Conservation (phyloP, 1,140 invertebrate genomes). For the Temnothorax curvispinosus region DNA sequence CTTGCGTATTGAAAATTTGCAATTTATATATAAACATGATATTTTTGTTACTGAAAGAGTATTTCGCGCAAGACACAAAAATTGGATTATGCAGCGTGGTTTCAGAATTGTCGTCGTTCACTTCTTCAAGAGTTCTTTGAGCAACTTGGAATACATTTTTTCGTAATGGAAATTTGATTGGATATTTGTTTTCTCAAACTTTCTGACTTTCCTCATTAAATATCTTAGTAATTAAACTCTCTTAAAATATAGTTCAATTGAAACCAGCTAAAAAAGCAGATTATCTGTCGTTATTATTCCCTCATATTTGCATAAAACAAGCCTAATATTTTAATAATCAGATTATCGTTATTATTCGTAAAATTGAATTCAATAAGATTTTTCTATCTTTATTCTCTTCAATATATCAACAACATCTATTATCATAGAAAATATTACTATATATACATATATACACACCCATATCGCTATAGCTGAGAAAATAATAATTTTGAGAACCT, state of each 20-base stretch:
- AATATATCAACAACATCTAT: background rate
- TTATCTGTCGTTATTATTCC: too few relatives aligned
- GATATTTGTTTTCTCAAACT: conserved; percentile 40
- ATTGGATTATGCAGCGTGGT: conserved; percentile 4
- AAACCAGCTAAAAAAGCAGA: background rate
- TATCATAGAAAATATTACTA: background rate
- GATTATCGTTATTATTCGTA: background rate
- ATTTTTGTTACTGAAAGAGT: background rate
- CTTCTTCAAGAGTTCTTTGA: background rate
- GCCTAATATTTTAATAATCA: background rate
- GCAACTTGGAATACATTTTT: conserved; percentile 2
- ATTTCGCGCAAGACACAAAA: background rate
- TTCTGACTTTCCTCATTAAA: conserved; percentile 42
- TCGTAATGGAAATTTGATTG: conserved; percentile 43
- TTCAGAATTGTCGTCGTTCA: conserved; percentile 23
- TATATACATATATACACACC: background rate
- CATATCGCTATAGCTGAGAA: background rate
- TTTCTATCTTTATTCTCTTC: background rate
- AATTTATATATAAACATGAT: background rate
- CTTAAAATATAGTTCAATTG: conserved; percentile 18
- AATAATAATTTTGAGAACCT: background rate
- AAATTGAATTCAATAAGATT: conserved; percentile 20
- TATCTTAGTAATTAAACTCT: conserved; percentile 26
- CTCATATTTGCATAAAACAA: too few relatives aligned
- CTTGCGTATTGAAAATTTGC: background rate